Base-by-base conservation (phyloP, 2,797 vertebrate species). In the Kryptolebias ocellatus region DNA sequence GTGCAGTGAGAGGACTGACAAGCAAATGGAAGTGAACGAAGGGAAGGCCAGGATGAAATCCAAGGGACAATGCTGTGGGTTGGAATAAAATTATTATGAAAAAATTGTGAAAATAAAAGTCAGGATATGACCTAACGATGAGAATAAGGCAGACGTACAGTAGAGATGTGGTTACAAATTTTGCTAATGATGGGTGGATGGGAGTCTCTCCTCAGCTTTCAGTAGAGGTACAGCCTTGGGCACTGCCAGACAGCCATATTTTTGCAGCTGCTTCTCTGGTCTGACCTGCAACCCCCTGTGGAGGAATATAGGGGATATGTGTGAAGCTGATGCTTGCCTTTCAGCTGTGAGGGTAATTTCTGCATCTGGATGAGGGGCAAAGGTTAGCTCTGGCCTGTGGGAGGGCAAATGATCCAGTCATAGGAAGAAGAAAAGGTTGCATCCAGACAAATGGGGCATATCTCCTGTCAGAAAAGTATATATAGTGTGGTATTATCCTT, bases 291-390 rank as follows among this genome's bases (percentile, higher is more conserved):
- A 79, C 81, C 87, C 68, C 78, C 68, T 52, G 60, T 55, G 60
- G 74, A 83, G 79, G 71, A 75, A 72, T 80, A 67, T 53, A 17
- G 51, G 53, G 67, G 72, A 77, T 83, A 78, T 75, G 78, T 78
- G 80, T 72, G 66, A 83, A 90, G 81, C 84, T 88, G 86, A 83
- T 76, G 83, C 67, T 79, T 54, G 70, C 81, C 73, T 79, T 52
- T 87, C 76, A 88, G 90, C 87, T 90, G 91, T 76, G 85, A 82
- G 87, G 83, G 70, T 89, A 90, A 91, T 92, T 85, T 87, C 79
- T 89, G 80, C 87, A 88, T 91, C 88, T 90, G 87, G 89, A 88
- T 77, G 62, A 70, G 70, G 82, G 70, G 56, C 83, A 88, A 76
- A 90, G 86, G 88, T 91, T 63, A 87, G 61, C 57, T 63, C 61